Evolutionary conservation across 2,797 vertebrate species (phyloP).

Genomic region (Austrolebias charrua): DNA sequence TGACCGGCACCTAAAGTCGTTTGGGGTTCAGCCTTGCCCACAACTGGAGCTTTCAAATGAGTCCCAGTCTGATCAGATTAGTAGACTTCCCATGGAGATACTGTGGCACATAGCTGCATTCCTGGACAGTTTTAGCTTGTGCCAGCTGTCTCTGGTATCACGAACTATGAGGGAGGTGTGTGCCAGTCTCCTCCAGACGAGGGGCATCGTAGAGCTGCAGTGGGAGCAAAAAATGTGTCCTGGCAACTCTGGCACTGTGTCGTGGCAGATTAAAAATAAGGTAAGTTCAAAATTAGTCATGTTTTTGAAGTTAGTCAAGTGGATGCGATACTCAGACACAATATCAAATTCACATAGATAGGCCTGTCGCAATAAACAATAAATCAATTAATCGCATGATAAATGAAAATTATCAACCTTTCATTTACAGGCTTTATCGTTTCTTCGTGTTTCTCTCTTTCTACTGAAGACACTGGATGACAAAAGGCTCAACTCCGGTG

Average conservation of each 20-base stretch:
- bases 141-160: conserved; percentile 94
- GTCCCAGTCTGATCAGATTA: conserved; percentile 86
- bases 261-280: conserved; percentile 95
- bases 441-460: no score
- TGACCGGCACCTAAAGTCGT: conserved; percentile 90
- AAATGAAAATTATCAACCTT: no score
- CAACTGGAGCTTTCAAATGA: conserved; percentile 70
- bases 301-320: not conserved
- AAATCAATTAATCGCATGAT: no score
- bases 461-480: no score
- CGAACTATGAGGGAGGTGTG: conserved; percentile 95
- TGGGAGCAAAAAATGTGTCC: conserved; percentile 87
- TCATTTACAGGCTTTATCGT: no score
- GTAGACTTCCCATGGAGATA: conserved; percentile 91
- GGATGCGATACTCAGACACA: not conserved
- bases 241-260: conserved; percentile 69
- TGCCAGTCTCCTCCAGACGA: conserved; percentile 91
- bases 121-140: conserved; percentile 95
- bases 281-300: conserved; percentile 63
- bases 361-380: no score
- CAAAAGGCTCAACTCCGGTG: no score
- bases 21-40: conserved; percentile 88
- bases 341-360: no score
- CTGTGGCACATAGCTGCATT: conserved; percentile 92
- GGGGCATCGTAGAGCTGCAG: conserved; percentile 94